Evolutionary conservation across 2,888 invertebrate genomes (phyloP).

Genomic region (Nephrotoma appendiculata): DNA sequence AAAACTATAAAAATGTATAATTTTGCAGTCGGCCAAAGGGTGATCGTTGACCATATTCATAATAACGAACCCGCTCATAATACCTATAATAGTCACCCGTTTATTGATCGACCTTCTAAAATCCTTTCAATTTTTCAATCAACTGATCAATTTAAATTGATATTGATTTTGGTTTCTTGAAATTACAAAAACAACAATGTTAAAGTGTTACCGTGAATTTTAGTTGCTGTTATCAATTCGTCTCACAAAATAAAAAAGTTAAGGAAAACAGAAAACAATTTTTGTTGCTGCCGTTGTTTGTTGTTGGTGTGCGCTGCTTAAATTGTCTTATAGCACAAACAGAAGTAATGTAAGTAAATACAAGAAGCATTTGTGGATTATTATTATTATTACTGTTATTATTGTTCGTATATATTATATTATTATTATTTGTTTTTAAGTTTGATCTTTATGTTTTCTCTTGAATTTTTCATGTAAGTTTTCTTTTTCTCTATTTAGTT

Average conservation of each 20-base stretch:
- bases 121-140: background rate
- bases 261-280: background rate
- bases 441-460: background rate
- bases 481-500: background rate
- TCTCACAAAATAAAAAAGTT: background rate
- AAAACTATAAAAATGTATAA: background rate
- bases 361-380: background rate
- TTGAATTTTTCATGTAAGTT: background rate
- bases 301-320: background rate
- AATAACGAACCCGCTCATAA: background rate
- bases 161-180: background rate
- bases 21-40: background rate
- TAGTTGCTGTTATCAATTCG: background rate
- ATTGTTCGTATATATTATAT: background rate
- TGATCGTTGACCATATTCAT: background rate
- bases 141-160: background rate
- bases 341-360: background rate
- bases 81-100: background rate
- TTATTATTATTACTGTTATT: background rate
- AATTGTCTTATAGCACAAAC: background rate
- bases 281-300: background rate
- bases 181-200: background rate
- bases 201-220: background rate
- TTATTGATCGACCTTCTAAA: background rate
- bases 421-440: background rate